These are phyloP conservation scores for Elysia chlorotica DNA, from an alignment of 1,140 invertebrate species.

Conservation along the genomic window DNA sequence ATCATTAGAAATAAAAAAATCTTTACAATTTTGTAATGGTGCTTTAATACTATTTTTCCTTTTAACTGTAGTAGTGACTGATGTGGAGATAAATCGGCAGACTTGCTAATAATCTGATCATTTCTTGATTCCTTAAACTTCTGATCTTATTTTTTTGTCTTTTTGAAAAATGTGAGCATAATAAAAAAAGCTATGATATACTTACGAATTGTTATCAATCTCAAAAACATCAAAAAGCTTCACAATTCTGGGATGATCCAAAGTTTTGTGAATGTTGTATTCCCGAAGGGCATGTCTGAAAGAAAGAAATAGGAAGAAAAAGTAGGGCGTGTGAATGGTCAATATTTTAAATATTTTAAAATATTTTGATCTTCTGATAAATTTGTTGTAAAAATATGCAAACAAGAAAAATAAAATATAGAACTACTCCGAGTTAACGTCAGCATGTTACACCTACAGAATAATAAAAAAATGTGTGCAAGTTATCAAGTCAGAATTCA, in stretches of 20 bases:
- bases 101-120: background rate
- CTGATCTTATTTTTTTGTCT: background rate
- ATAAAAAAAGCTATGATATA: constrained; percentile 13
- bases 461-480: too few relatives aligned
- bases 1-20: too few relatives aligned
- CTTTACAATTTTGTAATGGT: too few relatives aligned
- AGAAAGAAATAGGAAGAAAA: constrained; percentile 25
- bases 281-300: constrained; percentile 91
- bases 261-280: constrained; percentile 98
- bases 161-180: background rate
- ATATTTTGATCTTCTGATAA: background rate
- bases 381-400: too few relatives aligned
- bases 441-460: too few relatives aligned
- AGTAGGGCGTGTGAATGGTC: background rate
- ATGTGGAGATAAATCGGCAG: too few relatives aligned
- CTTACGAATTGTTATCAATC: constrained; percentile 96
- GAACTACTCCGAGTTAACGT: too few relatives aligned
- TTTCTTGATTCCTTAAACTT: background rate
- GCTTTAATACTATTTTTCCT: too few relatives aligned
- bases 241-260: constrained; percentile 98
- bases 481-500: too few relatives aligned
- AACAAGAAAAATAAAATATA: too few relatives aligned
- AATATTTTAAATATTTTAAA: background rate
- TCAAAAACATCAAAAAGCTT: constrained; percentile 99
- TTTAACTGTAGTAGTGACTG: too few relatives aligned